A percentile compares a stretch with the other conserved stretches of the same genome.
phyloP scores from a whole-genome alignment of 2,888 invertebrate genomes.

The Acleris cristana region DNA sequence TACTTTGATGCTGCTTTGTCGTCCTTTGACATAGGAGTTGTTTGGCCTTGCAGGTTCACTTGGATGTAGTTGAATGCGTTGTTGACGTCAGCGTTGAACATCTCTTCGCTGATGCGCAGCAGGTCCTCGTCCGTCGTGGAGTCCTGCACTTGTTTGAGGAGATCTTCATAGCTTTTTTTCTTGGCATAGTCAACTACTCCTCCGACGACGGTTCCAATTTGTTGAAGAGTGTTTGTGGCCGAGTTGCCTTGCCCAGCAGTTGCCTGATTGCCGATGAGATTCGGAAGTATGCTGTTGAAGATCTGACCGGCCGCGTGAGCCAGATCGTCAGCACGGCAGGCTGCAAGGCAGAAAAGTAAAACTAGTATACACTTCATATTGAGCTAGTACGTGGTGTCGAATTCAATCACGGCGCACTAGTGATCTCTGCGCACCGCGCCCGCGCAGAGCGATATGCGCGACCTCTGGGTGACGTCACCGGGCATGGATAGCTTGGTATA shows the following conservation, averaged over 20 bases:
- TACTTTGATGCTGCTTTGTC: conserved; percentile 91
- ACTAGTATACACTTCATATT: conserved; percentile 68
- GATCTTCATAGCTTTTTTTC: conserved; percentile 77
- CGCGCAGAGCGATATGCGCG: conserved; percentile 63
- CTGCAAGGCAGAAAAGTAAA: conserved; percentile 59
- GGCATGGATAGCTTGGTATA: conserved; percentile 55
- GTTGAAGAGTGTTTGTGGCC: conserved; percentile 69
- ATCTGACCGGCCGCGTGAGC: conserved; percentile 76
- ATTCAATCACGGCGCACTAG: conserved; percentile 74
- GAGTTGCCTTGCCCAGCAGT: conserved; percentile 71
- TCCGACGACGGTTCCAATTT: conserved; percentile 77
- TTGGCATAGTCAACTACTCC: conserved; percentile 78
- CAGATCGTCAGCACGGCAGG: conserved; percentile 67
- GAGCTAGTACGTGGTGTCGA: conserved; percentile 63
- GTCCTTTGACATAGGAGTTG: conserved; percentile 86
- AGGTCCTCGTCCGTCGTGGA: conserved; percentile 87
- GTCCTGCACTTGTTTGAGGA: conserved; percentile 74
- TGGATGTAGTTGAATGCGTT: conserved; percentile 88
- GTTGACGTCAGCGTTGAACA: conserved; percentile 89
- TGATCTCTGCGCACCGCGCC: conserved; percentile 62
- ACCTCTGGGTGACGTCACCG: conserved; percentile 79
- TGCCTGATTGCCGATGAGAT: conserved; percentile 68
- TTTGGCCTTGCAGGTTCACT: conserved; percentile 89
- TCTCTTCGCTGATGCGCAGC: conserved; percentile 87
- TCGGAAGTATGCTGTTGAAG: conserved; percentile 74